Base-by-base conservation (phyloP, 2,113 vertebrate species). In the Vidua macroura region DNA sequence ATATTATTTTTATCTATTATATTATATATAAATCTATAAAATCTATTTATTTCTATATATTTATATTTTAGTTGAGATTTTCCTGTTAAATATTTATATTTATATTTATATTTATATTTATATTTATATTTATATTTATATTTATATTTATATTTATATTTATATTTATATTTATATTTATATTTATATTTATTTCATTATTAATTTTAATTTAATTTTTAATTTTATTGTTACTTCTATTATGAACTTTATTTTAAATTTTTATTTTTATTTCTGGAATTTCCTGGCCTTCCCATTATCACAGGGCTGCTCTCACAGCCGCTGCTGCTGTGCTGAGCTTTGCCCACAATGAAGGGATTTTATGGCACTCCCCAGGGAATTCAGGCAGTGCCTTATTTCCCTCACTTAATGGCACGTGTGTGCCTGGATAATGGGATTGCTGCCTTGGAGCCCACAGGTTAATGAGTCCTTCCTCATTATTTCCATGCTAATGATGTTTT, bases 401-500 rank as follows among this genome's bases (percentile, higher is more conserved):
- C 39, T 58, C 15, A 0, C 24, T 69, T 23, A 28, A 67, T 14
- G 85, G 64, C 35, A 67, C 8, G 0, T 30, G 0, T 7, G 43
- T 24, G 31, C 48, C 93, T 74, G 86, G 86, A 49, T 91, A 77
- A 86, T 81, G 58, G 70, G 77, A 90, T 85, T 86, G 69, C 75
- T 79, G 92, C 95, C 74, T 85, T 6, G 33, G 77, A 96, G 48
- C 68, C 41, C 19, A 13, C 53, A 68, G 94, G 86, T 92, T 96
- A 96, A 97, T 84, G 92, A 79, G 30, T 3, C 30, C 22, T 51
- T 12, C 22, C 73, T 93, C 94, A 3, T 89, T 58, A 85, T 78
- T 78, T 70, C 25, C 51, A 35, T 72, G 66, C 58, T 88, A 70
- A 88, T 49, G 81, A 88, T 86, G 89, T 80, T 82, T 37, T 46